Base-by-base conservation (phyloP, 2,113 vertebrate species). In the Camelus dromedarius region DNA sequence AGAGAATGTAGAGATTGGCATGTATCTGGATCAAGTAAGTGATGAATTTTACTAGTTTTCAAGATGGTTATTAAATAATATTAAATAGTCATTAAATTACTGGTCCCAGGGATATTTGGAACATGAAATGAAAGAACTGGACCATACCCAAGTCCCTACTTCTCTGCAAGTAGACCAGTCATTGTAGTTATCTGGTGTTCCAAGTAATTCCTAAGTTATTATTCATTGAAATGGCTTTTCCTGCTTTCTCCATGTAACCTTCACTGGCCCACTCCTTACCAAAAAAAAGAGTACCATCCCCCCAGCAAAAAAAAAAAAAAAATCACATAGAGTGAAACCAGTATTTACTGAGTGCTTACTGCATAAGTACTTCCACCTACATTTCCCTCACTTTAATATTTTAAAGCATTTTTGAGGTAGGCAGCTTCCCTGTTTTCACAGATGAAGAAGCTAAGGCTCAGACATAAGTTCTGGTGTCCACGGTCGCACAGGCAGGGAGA, bases 1-100 rank as follows among this genome's bases (percentile, higher is more conserved):
- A 98, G 98, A 87, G 99, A 99, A 96, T 99, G 99, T 98, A 99
- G 98, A 98, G 99, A 99, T 95, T 99, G 99, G 99, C 99, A 99
- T 1, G 98, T 99, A 96, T 99, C 99, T 76, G 99, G 99, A 84
- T 99, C 98, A 93, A 99, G 99, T 99, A 99, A 99, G 99, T 99
- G 94, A 84, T 42, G 5, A 32, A 50, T 77, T 76, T 89, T 48
- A 38, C 42, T 86, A 14, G n/a, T 50, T 95, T 96, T 70, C 32
- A 62, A 72, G 90, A 92, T 83, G 19, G 1, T 75, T 56, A 62
- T 80, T 86, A 54, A 67, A 70, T 75, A 73, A 10, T 28, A 22
- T 28, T 91, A 85, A 97, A 93, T 85, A 22, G 1, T 77, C 48
- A 67, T 89, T 83, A 66, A 73, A 80, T 80, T 42, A 66, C 48